These are phyloP conservation scores for Solea solea DNA, from an alignment of 2,113 vertebrate genomes.

Conservation along the genomic window DNA sequence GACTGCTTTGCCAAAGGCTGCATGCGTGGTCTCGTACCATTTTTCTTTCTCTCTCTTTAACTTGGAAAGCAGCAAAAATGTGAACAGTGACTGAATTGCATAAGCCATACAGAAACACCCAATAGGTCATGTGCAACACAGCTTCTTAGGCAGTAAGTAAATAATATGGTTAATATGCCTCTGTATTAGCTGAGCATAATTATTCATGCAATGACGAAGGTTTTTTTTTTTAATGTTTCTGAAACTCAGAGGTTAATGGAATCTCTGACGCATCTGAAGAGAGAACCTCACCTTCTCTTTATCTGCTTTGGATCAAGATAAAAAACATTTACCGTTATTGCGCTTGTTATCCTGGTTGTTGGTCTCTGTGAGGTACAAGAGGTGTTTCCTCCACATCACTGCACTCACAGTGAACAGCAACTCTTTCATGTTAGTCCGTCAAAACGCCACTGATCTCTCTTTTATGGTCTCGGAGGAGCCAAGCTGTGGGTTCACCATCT, in stretches of 20 bases:
- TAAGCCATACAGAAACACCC: neutral
- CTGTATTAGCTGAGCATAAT: conserved; percentile 21
- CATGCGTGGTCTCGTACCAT: neutral
- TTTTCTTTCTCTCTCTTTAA: too few relatives aligned
- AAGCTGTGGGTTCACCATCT: conserved; percentile 66
- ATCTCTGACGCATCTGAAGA: conserved; percentile 19
- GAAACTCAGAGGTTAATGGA: conserved; percentile 20
- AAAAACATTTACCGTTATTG: neutral
- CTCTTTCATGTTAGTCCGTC: conserved; percentile 49
- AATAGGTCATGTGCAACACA: neutral
- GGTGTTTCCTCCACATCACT: conserved; percentile 26
- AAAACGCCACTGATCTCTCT: conserved; percentile 59
- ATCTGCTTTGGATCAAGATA: neutral
- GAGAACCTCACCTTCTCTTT: neutral
- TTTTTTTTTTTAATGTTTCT: conserved; percentile 18
- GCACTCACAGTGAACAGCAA: conserved; percentile 1
- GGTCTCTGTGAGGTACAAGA: conserved; percentile 20
- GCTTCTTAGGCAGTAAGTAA: conserved; percentile 1
- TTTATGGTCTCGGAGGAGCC: conserved; percentile 55
- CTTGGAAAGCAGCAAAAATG: neutral
- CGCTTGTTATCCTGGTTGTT: conserved; percentile 20
- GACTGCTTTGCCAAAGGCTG: neutral
- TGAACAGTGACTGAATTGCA: conserved; percentile 3
- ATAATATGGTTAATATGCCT: conserved; percentile 21
- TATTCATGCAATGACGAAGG: conserved; percentile 52